A percentile compares a stretch with the other conserved stretches of the same genome.
phyloP scores from a whole-genome alignment of 2,797 vertebrate species.

The Pelobates cultripes region DNA sequence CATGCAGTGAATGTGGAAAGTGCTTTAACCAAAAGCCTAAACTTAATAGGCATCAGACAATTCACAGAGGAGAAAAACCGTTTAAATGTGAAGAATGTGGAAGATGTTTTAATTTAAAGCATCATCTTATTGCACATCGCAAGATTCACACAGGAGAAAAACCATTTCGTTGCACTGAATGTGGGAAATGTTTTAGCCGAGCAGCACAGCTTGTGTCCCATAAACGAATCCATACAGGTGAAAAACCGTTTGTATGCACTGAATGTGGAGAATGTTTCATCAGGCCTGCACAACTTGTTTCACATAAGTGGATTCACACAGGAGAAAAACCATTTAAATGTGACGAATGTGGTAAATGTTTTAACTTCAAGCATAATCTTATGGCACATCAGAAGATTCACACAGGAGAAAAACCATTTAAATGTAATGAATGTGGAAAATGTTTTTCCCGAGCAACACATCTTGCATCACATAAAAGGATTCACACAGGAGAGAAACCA shows the following conservation, averaged over 20 bases:
- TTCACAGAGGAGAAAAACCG: not conserved
- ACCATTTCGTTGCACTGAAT: not conserved
- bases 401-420: too few species aligned
- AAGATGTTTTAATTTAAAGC: not conserved
- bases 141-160: not conserved
- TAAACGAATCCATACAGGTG: not conserved
- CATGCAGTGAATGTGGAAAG: not conserved
- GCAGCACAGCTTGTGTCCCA: not conserved
- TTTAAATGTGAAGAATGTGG: not conserved
- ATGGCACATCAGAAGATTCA: too few species aligned
- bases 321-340: not conserved
- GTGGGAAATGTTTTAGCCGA: not conserved
- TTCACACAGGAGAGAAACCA: too few species aligned
- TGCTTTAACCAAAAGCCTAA: not conserved
- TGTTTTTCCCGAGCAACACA: too few species aligned
- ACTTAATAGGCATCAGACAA: not conserved
- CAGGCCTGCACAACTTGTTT: not conserved
- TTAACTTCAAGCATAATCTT: too few species aligned
- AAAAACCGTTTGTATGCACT: not conserved
- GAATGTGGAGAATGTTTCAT: not conserved
- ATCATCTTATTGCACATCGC: not conserved
- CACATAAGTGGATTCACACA: not conserved
- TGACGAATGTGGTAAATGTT: too few species aligned
- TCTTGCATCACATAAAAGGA: too few species aligned
- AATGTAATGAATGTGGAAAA: too few species aligned